These are phyloP conservation scores for Tympanuchus pallidicinctus DNA, from an alignment of 2,113 vertebrate genomes.

Conservation along the genomic window DNA sequence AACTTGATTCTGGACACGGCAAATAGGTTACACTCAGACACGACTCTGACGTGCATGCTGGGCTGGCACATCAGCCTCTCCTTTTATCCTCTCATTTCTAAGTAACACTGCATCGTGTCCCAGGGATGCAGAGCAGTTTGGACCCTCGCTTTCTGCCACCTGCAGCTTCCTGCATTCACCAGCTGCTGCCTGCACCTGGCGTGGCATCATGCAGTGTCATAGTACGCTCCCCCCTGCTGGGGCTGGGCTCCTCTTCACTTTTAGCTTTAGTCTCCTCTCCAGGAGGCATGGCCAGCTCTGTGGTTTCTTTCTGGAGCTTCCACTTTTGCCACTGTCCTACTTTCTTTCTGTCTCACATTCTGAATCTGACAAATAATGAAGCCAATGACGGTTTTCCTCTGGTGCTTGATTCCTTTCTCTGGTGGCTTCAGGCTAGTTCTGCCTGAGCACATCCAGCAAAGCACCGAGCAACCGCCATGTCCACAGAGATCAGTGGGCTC, in stretches of 20 bases:
- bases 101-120: neutral
- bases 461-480: neutral
- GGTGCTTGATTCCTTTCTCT: neutral
- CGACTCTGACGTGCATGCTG: neutral
- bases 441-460: neutral
- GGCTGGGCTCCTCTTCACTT: neutral
- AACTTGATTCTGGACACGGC: slow-evolving; percentile 43
- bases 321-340: neutral
- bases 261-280: neutral
- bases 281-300: neutral
- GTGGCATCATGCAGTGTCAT: neutral
- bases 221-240: accelerated
- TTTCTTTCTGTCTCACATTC: neutral
- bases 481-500: neutral
- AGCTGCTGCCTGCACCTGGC: neutral
- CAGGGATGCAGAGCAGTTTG: accelerated
- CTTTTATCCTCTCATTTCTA: neutral
- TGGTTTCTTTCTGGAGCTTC: neutral
- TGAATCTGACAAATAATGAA: neutral
- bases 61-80: neutral
- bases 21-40: neutral
- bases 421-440: neutral
- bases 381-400: neutral
- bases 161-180: neutral
- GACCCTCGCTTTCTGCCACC: neutral